Base-by-base conservation (phyloP, 2,797 vertebrate genomes). In the Sus cebifrons region DNA sequence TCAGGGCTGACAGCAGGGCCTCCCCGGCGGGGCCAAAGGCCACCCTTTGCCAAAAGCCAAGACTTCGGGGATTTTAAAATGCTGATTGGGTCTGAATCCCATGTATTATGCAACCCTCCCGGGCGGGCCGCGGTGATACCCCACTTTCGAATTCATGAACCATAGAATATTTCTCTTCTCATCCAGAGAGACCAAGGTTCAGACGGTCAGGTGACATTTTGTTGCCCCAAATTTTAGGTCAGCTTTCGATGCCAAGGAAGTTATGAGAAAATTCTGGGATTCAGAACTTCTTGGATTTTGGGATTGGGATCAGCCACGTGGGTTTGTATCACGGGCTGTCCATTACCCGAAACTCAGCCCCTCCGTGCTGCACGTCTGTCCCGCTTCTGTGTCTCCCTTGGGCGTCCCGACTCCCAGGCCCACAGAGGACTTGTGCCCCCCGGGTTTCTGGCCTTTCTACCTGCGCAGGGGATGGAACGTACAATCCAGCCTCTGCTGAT, bases 341-440 rank as follows among this genome's bases (percentile, higher is more conserved):
- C 5, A 0, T 25, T 1, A 8, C 32, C 29, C 14, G 86, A 36
- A 5, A 29, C 86, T 60, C 62, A 0, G 11, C 32, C 8, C 70
- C 23, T 6, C 0, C 0, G 3, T 9, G 67, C 56, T 2, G 0
- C 36, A 0, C 3, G 14, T 13, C 49, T 2, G 4, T 32, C 71
- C 18, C 15, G 32, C 15, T 27, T 17, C 65, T 11, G 21, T 10
- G 52, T 14, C 56, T 67, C 65, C 13, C 12, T 21, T 2, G 4
- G 44, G 2, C 18, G 5, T 17, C 52, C 2, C 1, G 40, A 0
- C 92, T 73, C 40, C 49, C 32, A 8, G 14, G 17, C 15, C 20
- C 29, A 4, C 27, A 0, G 0, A 4, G 25, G 56, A 9, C 32
- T 0, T 15, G 7, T 4, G n/a, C 2, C 0, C 0, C 0, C n/a